These are phyloP conservation scores for Bilobella aurantiaca DNA, from an alignment of 1,140 invertebrate species.

Conservation along the genomic window DNA sequence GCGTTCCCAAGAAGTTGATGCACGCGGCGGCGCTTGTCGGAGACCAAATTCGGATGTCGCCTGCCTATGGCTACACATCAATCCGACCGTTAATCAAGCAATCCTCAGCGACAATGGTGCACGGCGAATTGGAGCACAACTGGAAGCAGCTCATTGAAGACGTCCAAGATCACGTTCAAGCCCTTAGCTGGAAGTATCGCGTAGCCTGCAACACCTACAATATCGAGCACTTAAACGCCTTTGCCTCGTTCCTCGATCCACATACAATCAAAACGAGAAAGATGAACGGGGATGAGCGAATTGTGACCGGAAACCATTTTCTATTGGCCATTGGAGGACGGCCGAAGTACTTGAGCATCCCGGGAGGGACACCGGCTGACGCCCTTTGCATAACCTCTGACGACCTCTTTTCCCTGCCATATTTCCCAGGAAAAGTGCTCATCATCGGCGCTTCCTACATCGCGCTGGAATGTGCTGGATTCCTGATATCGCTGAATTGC, in stretches of 20 bases:
- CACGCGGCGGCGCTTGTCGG: constrained; percentile 45
- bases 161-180: constrained; percentile 51
- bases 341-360: constrained; percentile 47
- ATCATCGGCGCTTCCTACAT: constrained; percentile 57
- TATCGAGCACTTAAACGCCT: constrained; percentile 56
- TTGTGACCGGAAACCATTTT: constrained; percentile 49
- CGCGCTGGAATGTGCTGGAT: constrained; percentile 59
- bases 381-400: constrained; percentile 54
- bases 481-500: constrained; percentile 48
- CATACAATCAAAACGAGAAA: constrained; percentile 42
- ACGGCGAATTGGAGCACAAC: not conserved
- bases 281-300: constrained; percentile 51
- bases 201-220: constrained; percentile 47
- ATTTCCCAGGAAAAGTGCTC: constrained; percentile 56
- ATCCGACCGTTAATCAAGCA: not conserved
- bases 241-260: constrained; percentile 48
- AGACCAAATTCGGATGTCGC: constrained; percentile 40
- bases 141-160: constrained; percentile 2
- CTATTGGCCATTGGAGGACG: constrained; percentile 48
- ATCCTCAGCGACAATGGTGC: not conserved
- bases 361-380: constrained; percentile 47
- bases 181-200: constrained; percentile 53
- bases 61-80: constrained; percentile 45
- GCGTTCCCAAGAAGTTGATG: constrained; percentile 57
- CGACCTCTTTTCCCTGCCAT: constrained; percentile 54